phyloP scores from a whole-genome alignment of 2,888 invertebrate genomes.

The Rambutsinella grinnellia region DNA sequence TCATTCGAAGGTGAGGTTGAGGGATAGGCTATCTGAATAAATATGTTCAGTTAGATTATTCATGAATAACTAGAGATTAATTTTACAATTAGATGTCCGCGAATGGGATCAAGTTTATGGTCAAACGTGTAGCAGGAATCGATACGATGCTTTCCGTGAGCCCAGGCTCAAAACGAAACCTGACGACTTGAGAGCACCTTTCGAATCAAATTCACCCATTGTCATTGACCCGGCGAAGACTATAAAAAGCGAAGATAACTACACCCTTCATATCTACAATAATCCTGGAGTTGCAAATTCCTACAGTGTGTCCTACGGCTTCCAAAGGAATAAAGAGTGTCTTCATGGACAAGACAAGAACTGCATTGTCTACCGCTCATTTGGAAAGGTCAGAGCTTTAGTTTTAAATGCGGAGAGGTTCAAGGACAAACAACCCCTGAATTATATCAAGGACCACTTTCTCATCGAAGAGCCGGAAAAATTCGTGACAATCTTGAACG shows the following conservation, averaged over 20 bases:
- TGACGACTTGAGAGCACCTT: neutral
- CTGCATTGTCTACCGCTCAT: conserved; percentile 14
- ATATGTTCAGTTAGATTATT: too few species aligned
- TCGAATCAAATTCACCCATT: neutral
- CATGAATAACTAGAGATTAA: too few species aligned
- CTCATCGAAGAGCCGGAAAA: conserved; percentile 24
- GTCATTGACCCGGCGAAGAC: neutral
- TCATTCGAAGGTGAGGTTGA: neutral
- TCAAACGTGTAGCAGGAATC: neutral
- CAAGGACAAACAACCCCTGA: neutral
- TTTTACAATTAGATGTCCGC: neutral
- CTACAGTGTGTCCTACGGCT: conserved; percentile 34
- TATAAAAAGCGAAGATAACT: neutral
- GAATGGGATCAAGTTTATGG: neutral
- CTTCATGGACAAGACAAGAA: conserved; percentile 2
- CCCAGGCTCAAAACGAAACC: neutral
- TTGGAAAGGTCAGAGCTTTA: conserved; percentile 16
- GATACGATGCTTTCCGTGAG: conserved; percentile 9
- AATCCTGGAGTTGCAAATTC: neutral
- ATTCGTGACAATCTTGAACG: conserved; percentile 33
- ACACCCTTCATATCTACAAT: conserved; percentile 22
- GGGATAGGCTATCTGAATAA: too few species aligned
- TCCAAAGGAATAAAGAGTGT: conserved; percentile 41
- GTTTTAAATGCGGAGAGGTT: conserved; percentile 33
- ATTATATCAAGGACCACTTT: conserved; percentile 24